These are phyloP conservation scores for Augiades crinisus DNA, from an alignment of 2,888 invertebrate species.

Conservation along the genomic window DNA sequence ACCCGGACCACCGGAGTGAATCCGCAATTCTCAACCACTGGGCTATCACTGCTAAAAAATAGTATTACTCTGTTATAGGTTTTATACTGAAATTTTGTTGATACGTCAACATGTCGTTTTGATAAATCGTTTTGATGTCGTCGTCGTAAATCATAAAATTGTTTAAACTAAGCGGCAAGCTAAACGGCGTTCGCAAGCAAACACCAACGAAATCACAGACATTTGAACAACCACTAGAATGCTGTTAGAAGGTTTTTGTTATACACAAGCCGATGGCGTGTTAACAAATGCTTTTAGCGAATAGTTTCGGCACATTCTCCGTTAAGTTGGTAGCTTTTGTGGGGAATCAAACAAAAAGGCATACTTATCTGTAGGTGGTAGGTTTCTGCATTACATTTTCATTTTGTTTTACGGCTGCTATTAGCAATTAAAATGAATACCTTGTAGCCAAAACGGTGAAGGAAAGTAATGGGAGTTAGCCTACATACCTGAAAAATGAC, in stretches of 20 bases:
- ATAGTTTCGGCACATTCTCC: slow-evolving; percentile 34
- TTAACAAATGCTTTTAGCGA: slow-evolving; percentile 61
- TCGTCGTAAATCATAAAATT: slow-evolving; percentile 2
- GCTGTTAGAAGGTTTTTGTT: slow-evolving; percentile 30
- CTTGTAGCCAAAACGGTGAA: too few relatives aligned
- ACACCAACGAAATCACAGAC: slow-evolving; percentile 15
- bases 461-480: too few relatives aligned
- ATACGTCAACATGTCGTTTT: background rate
- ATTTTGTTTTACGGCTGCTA: background rate
- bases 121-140: background rate
- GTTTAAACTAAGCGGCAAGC: slow-evolving; percentile 17
- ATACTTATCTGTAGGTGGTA: slow-evolving; percentile 5
- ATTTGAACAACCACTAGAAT: slow-evolving; percentile 26
- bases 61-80: too few relatives aligned
- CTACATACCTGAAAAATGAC: too few relatives aligned
- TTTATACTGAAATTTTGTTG: too few relatives aligned
- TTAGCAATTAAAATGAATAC: background rate
- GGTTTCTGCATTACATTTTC: background rate
- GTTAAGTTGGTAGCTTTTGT: slow-evolving; percentile 32
- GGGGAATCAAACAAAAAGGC: slow-evolving; percentile 16
- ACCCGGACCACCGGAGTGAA: too few relatives aligned
- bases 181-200: slow-evolving; percentile 18
- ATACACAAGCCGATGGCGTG: slow-evolving; percentile 50
- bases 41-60: too few relatives aligned
- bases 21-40: too few relatives aligned